Conservation (phyloP, 2,888 invertebrate genomes). For the Meliscaeva auricollis region DNA sequence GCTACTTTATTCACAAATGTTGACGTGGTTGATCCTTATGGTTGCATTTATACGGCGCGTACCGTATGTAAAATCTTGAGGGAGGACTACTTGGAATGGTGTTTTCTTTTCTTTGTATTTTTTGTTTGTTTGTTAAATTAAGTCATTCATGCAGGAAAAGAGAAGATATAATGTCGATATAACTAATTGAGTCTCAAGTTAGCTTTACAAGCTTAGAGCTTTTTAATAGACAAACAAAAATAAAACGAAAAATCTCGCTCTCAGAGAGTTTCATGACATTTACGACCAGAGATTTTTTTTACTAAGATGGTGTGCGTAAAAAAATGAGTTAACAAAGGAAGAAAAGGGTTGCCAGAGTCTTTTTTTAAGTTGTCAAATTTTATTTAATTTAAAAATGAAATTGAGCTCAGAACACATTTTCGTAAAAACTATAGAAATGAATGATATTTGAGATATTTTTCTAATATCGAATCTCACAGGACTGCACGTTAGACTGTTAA, state of each 20-base stretch:
- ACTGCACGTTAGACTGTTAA: too few species aligned
- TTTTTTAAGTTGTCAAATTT: not conserved
- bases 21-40: conserved; percentile 64
- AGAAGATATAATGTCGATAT: conserved; percentile 27
- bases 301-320: conserved; percentile 7
- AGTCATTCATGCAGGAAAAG: conserved; percentile 57
- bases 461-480: too few species aligned
- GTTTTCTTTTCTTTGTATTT: not conserved
- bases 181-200: conserved; percentile 43
- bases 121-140: conserved; percentile 22
- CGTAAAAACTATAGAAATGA: too few species aligned
- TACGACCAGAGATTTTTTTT: not conserved
- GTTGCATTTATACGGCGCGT: conserved; percentile 26
- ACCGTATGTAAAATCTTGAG: not conserved
- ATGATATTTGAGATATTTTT: too few species aligned
- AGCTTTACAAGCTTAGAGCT: conserved; percentile 49
- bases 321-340: not conserved
- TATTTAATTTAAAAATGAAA: not conserved
- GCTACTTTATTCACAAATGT: conserved; percentile 47
- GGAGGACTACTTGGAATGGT: not conserved
- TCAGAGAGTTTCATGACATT: not conserved
- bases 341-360: conserved; percentile 29
- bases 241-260: conserved; percentile 7
- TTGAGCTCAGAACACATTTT: too few species aligned
- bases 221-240: not conserved